Evolutionary conservation across 2,113 vertebrate genomes (phyloP).

Genomic region (Ploceus nigricollis): DNA sequence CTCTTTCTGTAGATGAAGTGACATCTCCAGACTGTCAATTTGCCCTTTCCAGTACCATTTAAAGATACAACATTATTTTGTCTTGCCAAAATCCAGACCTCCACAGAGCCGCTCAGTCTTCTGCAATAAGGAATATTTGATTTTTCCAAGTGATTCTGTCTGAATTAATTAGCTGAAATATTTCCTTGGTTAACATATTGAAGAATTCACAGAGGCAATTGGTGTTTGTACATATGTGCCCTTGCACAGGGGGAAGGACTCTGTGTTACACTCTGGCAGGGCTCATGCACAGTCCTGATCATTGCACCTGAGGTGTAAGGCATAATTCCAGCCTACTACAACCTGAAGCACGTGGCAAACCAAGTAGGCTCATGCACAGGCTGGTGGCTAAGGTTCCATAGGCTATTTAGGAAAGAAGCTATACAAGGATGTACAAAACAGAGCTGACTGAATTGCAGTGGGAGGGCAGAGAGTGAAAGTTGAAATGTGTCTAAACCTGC

Average conservation of each 20-base stretch:
- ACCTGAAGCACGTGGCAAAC: neutral
- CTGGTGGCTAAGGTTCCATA: neutral
- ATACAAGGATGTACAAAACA: neutral
- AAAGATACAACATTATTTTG: neutral
- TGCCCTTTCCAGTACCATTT: neutral
- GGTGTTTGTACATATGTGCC: neutral
- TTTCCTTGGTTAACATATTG: neutral
- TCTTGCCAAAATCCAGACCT: neutral
- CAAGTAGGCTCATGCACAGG: neutral
- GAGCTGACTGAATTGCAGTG: neutral
- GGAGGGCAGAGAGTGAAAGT: neutral
- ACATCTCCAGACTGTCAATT: neutral
- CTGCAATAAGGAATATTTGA: neutral
- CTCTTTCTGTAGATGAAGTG: neutral
- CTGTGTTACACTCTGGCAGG: neutral
- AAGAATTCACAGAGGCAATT: neutral
- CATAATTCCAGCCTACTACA: neutral
- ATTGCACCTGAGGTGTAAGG: neutral
- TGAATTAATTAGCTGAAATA: conserved; percentile 25
- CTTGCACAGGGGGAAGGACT: neutral
- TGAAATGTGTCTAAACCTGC: neutral
- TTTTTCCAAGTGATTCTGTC: neutral
- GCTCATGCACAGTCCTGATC: neutral
- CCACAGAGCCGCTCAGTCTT: neutral
- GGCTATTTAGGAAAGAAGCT: neutral